A percentile compares a stretch with the other conserved stretches of the same genome.
Evolutionary conservation across 2,113 vertebrate species (phyloP).

Genomic region (Oryzias javanicus): DNA sequence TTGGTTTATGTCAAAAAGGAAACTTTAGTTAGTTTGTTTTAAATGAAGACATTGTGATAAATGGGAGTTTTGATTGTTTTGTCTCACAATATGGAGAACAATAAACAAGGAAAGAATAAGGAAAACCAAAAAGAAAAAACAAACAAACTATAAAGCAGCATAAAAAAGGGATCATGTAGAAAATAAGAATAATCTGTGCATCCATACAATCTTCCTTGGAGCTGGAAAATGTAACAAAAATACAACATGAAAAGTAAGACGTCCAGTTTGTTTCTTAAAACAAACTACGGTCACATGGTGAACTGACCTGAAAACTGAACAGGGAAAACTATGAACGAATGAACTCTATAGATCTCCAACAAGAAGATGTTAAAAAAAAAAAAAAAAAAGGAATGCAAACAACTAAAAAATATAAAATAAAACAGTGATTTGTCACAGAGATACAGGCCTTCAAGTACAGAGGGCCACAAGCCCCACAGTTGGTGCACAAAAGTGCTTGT

Average conservation of each 20-base stretch:
- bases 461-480: constrained; percentile 11
- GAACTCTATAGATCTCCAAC: constrained; percentile 32
- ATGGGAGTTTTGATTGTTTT: constrained; percentile 32
- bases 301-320: constrained; percentile 39
- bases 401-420: constrained; percentile 2
- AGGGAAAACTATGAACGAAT: constrained; percentile 30
- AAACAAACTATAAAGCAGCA: constrained; percentile 55
- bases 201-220: constrained; percentile 52
- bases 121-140: constrained; percentile 32
- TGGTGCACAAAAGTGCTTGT: constrained; percentile 26
- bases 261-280: constrained; percentile 60
- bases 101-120: constrained; percentile 8
- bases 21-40: constrained; percentile 39
- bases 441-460: constrained; percentile 36
- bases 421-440: constrained; percentile 48
- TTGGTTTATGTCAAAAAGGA: constrained; percentile 28
- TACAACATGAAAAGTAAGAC: constrained; percentile 54
- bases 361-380: constrained; percentile 33
- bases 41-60: constrained; percentile 41
- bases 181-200: constrained; percentile 39
- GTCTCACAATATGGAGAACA: constrained; percentile 38
- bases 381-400: constrained; percentile 30
- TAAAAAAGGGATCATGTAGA: constrained; percentile 34
- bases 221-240: constrained; percentile 48
- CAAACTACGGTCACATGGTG: constrained; percentile 51